Evolutionary conservation across 2,888 invertebrate genomes (phyloP), one percentile per base, ranked within the genome.

Genomic region (Gisinianus flammeolus): DNA sequence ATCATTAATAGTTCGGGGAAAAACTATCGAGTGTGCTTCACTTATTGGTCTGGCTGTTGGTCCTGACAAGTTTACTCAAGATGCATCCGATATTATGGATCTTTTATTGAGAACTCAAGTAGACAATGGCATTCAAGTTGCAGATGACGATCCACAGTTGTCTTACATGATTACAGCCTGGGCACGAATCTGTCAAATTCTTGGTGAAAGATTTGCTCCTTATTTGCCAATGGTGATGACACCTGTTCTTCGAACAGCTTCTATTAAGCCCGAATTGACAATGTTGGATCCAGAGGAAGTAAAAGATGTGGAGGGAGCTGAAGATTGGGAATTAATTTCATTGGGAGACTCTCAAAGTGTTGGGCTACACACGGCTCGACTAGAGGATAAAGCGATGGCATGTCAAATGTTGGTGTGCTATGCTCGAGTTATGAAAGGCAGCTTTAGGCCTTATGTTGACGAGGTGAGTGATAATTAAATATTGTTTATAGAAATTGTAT

Each of bases 1-100:
- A 12, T 35, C 12, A 8, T 5, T 35, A 8, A 12, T 35, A 24
- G 89, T 99, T 54, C 91, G 98, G 75, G 98, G 98, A 79, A 99
- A 99, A 89, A 97, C 98, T 1, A 99, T 99, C 83, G 99, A 99
- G 88, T 99, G 99, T 87, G 96, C 99, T 83, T 97, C 97, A 86
- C 91, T 99, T 78, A 98, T 99, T 87, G 99, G 99, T 85, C 83
- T 88, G 86, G 88, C 88, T 79, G 87, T 88, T 69, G 88, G 88
- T 12, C 85, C 86, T 67, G 88, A 88, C 24, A 88, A 88, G 84
- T 87, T 87, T 81, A 84, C 81, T 28, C 72, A 81, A 4, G 98
- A 98, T 87, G 98, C 97, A 0, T 94, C 93, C 76, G 96, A 97
- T 87, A 94, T 98, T 22, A 98, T 98, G 98, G 94, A 96, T 85